Conservation (phyloP, 2,888 invertebrate species). For the Podabrus alpinus region DNA sequence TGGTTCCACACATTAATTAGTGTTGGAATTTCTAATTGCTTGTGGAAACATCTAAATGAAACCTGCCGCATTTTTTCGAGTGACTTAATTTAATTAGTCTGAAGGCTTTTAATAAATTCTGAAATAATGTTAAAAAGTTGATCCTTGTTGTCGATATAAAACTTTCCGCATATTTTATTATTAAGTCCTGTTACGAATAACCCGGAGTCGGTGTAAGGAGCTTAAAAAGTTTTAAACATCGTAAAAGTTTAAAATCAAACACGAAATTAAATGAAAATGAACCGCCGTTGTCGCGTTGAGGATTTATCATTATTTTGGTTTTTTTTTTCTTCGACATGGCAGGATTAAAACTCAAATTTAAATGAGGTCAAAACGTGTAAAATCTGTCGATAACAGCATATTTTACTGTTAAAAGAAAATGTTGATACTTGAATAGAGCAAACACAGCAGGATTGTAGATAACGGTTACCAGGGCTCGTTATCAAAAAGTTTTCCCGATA, state of each 20-base stretch:
- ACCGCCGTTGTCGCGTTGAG: neutral
- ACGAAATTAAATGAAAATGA: neutral
- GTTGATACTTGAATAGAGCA: constrained; percentile 6
- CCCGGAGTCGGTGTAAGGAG: neutral
- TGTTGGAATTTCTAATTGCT: neutral
- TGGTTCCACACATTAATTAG: neutral
- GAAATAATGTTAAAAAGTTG: neutral
- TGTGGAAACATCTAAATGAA: neutral
- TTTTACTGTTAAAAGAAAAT: constrained; percentile 2
- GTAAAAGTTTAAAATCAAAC: neutral
- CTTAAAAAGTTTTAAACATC: neutral
- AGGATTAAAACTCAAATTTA: neutral
- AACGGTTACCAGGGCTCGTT: constrained; percentile 18
- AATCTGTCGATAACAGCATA: constrained; percentile 11
- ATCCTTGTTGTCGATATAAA: neutral
- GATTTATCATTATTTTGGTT: neutral
- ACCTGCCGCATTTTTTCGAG: no score
- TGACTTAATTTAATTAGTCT: neutral
- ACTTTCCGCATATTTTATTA: neutral
- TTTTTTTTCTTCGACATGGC: neutral
- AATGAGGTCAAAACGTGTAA: neutral
- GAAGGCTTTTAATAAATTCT: neutral
- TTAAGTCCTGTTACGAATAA: neutral
- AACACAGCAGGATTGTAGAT: constrained; percentile 12
- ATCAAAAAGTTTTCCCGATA: constrained; percentile 16